These are phyloP conservation scores for Heterotis niloticus DNA, from an alignment of 2,113 vertebrate species.

Conservation along the genomic window DNA sequence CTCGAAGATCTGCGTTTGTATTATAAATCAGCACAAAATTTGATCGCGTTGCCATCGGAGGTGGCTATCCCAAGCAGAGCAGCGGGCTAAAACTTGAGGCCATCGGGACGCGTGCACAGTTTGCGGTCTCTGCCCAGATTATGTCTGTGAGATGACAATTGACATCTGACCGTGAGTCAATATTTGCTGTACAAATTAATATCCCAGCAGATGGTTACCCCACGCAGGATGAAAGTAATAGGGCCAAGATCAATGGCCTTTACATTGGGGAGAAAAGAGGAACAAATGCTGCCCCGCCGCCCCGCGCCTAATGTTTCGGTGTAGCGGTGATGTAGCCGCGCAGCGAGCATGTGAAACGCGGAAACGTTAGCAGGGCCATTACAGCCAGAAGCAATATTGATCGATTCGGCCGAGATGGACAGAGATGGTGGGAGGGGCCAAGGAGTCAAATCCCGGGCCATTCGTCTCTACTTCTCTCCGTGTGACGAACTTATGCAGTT, in stretches of 20 bases:
- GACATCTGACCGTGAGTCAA: constrained; percentile 17
- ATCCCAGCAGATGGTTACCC: not conserved
- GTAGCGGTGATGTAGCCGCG: not conserved
- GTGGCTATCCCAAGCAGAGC: no score
- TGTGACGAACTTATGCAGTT: no score
- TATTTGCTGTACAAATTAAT: constrained; percentile 15
- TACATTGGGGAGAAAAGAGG: not conserved
- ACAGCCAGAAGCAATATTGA: constrained; percentile 33
- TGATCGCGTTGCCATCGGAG: no score
- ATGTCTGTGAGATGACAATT: not conserved
- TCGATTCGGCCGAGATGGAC: not conserved
- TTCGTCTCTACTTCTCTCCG: constrained; percentile 4
- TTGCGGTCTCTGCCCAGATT: not conserved
- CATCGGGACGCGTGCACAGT: not conserved
- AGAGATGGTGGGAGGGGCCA: constrained; percentile 6
- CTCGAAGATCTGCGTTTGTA: no score
- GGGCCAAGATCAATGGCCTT: not conserved
- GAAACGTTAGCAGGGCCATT: constrained; percentile 17
- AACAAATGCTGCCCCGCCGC: not conserved
- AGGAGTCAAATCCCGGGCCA: constrained; percentile 24
- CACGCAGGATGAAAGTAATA: not conserved
- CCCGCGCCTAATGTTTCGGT: no score
- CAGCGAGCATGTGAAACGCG: not conserved
- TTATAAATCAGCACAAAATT: no score
- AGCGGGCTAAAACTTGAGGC: no score